A percentile compares a stretch with the other conserved stretches of the same genome.
Evolutionary conservation across 2,113 vertebrate species (phyloP).

Genomic region (Sarotherodon lohbergeri): DNA sequence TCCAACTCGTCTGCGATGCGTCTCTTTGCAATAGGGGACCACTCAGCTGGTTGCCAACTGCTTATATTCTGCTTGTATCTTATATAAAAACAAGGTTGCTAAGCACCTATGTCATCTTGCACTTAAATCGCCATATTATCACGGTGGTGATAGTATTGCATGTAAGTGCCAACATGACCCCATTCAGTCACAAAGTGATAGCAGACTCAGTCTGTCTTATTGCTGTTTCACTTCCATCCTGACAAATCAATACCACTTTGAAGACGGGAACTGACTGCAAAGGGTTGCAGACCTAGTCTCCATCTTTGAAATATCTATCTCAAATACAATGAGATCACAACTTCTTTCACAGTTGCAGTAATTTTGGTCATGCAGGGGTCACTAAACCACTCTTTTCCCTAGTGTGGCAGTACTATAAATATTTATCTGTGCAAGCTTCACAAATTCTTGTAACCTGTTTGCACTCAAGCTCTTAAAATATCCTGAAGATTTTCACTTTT

Average conservation of each 20-base stretch:
- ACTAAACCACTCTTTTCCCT: neutral
- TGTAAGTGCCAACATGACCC: neutral
- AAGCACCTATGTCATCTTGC: neutral
- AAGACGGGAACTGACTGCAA: neutral
- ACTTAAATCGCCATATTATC: neutral
- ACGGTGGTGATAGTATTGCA: neutral
- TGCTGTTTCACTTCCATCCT: neutral
- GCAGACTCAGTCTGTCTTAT: neutral
- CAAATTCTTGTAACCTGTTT: neutral
- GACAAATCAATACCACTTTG: neutral
- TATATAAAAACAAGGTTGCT: neutral
- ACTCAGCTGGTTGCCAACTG: neutral
- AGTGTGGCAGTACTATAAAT: neutral
- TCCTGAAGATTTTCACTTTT: neutral
- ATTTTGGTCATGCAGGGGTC: neutral
- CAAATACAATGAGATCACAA: neutral
- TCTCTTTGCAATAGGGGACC: neutral
- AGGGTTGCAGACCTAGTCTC: neutral
- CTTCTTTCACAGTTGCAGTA: neutral
- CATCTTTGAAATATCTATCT: neutral
- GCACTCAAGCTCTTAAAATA: neutral
- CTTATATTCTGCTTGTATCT: neutral
- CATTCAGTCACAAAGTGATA: neutral
- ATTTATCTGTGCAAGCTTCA: neutral
- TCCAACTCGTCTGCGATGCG: neutral